phyloP scores from a whole-genome alignment of 1,140 invertebrate species.

The Drosophila pachea region DNA sequence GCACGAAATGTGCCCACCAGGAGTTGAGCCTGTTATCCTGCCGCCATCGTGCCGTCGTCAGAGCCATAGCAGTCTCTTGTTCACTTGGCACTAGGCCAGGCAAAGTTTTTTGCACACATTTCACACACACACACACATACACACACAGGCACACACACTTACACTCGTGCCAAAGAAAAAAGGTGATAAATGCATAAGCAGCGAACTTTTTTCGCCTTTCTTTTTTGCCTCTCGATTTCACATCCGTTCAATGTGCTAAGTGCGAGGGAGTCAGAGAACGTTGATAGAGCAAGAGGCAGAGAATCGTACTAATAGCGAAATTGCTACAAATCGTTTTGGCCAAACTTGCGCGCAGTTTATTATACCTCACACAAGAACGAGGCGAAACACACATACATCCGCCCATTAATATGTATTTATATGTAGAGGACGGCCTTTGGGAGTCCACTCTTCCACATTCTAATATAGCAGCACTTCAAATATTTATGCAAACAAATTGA shows the following conservation, averaged over 20 bases:
- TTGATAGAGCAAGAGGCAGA: slow-evolving; percentile 7
- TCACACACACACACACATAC: slow-evolving; percentile 7
- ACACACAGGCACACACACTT: not conserved
- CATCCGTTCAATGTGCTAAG: not conserved
- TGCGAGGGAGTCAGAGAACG: not conserved
- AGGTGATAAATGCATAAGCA: slow-evolving; percentile 77
- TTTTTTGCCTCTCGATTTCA: slow-evolving; percentile 45
- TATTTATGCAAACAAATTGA: slow-evolving; percentile 77
- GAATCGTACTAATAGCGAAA: slow-evolving; percentile 68
- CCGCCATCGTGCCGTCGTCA: slow-evolving; percentile 17
- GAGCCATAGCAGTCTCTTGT: slow-evolving; percentile 4
- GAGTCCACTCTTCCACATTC: slow-evolving; percentile 61
- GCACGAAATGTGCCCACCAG: slow-evolving; percentile 70
- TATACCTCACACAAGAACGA: slow-evolving; percentile 38
- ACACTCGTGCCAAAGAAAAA: slow-evolving; percentile 38
- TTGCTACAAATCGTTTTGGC: slow-evolving; percentile 77
- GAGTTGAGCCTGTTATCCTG: slow-evolving; percentile 54
- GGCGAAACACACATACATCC: slow-evolving; percentile 16
- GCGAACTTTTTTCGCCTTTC: slow-evolving; percentile 67
- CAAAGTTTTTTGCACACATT: slow-evolving; percentile 56
- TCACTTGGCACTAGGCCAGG: slow-evolving; percentile 66
- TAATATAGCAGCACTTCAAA: slow-evolving; percentile 71
- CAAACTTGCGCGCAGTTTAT: slow-evolving; percentile 70
- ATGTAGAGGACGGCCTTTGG: not conserved
- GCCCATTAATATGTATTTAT: not conserved